Evolutionary conservation across 2,113 vertebrate species (phyloP), one percentile per base, ranked within the genome.

Genomic region (Gymnobelideus leadbeateri): DNA sequence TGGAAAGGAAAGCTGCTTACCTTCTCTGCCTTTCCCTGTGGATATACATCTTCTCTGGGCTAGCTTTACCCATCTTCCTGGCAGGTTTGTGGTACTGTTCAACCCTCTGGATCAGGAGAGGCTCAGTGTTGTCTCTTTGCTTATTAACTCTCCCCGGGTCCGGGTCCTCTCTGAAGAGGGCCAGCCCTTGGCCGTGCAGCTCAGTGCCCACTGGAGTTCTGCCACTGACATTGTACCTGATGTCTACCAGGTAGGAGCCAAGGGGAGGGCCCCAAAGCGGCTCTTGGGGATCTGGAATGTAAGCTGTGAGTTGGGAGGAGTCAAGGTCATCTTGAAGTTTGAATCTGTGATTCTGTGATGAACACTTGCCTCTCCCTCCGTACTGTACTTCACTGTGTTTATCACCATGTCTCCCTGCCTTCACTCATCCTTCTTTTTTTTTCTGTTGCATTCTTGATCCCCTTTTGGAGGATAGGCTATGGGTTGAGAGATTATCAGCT

Each of bases 101-200:
- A 99, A 99, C 98, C 99, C 99, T 0, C 96, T 99, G 93, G 99
- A 99, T 95, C 99, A 99, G 97, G 99, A 99, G 91, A 99, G 99
- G 11, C 98, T 99, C 97, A 99, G 98, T 0, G 47, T 99, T 3
- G 99, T 99, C 94, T 99, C 99, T 0, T 98, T 99, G 94, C 98
- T 99, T 96, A 99, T 99, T 96, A 99, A 98, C 98, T 99, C 99
- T 0, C 98, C 99, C 0, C 98, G 97, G 0, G 98, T 99, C 92
- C 98, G 98, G 0, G 99, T 99, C 89, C 98, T 99, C 2, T 99
- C 99, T 0, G 99, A 99, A 97, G 99, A 99, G 0, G 99, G 99
- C 0, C 99, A 99, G 97, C 99, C 99, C 1, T 97, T 99, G 95
- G 99, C 99, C 0, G 98, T 99, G 55, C 99, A 99, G 99, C 98